Base-by-base conservation (phyloP, 1,140 invertebrate genomes). In the Ostrea denselamellosa region DNA sequence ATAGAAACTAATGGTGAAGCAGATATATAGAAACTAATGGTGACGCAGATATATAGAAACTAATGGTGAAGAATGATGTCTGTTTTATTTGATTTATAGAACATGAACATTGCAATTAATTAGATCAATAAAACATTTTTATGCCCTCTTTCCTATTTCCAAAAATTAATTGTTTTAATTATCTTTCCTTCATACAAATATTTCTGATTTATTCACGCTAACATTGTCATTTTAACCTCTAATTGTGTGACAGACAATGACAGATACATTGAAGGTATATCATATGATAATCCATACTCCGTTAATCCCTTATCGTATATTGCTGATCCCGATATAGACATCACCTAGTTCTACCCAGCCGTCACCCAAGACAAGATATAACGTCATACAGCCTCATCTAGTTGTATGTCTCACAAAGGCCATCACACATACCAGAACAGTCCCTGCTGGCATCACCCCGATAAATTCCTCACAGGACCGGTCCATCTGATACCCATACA, bases 371-470 rank as follows among this genome's bases (percentile, higher is more conserved):
- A 25, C 68, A 77, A 14, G 22, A 14, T 22, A 34, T 25, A 25
- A 77, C 68, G 68, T 77, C 68, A 77, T 77, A 14, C 25, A 4
- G 25, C 68, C 28, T 77, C 68, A 77, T 77, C 68, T 25, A 14
- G 22, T 85, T 85, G n/a, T 58, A 62, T 85, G 58, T 56, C 83
- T 85, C 25, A 85, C 83, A 85, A 85, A 58, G 53, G 34, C 52
- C n/a, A 62, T 25, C 54, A 58, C 83, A 62, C 53, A 62, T 85
- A 85, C 52, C 56, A 85, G 12, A 54, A 85, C 51, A 85, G 28
- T 34, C 51, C 56, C 10, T n/a, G 25, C 28, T 85, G 54, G 54
- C 83, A 85, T 54, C 53, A 44, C 54, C 25, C 51, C 28, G 53
- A 58, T 52, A 54, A 10, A 58, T 85, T 62, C 53, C 53, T 17